Evolutionary conservation across 2,113 vertebrate species (phyloP).

Genomic region (Columba janthina): DNA sequence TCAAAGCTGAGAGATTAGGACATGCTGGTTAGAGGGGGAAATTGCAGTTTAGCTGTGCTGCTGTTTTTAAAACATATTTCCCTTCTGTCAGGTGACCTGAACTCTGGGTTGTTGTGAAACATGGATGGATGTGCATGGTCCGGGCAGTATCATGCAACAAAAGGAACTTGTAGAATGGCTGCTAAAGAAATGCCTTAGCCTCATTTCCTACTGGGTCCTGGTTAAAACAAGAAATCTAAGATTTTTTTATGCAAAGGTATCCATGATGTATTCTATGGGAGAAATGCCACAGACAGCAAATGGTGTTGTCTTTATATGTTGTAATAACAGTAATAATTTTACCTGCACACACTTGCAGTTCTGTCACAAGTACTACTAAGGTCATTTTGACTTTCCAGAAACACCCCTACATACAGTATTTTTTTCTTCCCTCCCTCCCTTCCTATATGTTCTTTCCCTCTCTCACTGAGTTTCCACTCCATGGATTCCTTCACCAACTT

Average conservation of each 20-base stretch:
- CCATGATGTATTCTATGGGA: background rate
- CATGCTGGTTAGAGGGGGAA: slow-evolving; percentile 47
- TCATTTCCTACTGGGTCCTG: background rate
- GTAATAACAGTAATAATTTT: background rate
- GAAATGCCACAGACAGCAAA: background rate
- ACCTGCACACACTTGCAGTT: background rate
- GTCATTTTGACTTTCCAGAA: background rate
- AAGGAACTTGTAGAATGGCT: background rate
- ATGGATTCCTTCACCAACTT: background rate
- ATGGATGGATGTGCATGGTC: background rate
- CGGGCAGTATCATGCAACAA: background rate
- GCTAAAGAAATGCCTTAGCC: background rate
- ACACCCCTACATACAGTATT: rapidly evolving
- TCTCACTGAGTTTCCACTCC: background rate
- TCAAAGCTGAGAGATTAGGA: slow-evolving; percentile 59
- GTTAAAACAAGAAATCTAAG: background rate
- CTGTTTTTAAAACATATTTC: slow-evolving; percentile 53
- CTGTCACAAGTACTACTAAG: background rate
- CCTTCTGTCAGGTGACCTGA: slow-evolving; percentile 36
- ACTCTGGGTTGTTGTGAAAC: slow-evolving; percentile 28
- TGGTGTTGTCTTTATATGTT: background rate
- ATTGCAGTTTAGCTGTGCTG: slow-evolving; percentile 50
- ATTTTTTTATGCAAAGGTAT: background rate
- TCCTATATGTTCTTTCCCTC: background rate
- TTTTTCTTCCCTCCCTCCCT: background rate